Conservation (phyloP, 2,888 invertebrate genomes). For the Anthrax anthrax region DNA sequence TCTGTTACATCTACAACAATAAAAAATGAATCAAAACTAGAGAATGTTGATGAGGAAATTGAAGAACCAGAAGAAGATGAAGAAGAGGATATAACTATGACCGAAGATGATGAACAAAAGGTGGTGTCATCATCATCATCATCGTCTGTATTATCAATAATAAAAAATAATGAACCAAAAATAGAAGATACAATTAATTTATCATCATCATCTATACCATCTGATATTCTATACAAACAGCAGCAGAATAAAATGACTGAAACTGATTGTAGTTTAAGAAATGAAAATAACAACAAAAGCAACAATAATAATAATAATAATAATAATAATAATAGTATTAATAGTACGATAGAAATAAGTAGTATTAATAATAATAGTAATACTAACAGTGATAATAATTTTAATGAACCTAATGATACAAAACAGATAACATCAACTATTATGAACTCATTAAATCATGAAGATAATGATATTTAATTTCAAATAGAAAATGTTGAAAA, state of each 20-base stretch:
- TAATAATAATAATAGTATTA: background rate
- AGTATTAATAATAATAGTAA: background rate
- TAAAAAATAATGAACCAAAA: background rate
- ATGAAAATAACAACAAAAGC: slow-evolving; percentile 3
- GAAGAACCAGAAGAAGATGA: background rate
- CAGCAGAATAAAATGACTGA: background rate
- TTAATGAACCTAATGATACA: background rate
- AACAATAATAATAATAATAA: slow-evolving; percentile 2
- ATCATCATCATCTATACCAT: background rate
- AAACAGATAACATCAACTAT: no score
- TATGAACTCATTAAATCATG: no score
- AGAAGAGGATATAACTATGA: background rate
- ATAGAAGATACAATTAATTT: background rate
- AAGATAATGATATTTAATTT: background rate
- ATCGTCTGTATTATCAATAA: background rate
- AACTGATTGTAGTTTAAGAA: background rate
- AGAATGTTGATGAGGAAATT: background rate
- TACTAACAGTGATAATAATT: background rate
- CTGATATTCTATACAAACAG: background rate
- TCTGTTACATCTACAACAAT: background rate
- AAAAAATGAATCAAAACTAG: background rate
- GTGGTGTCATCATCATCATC: background rate
- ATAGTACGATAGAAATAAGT: background rate
- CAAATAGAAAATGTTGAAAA: no score
- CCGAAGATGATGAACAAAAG: background rate